Conservation (phyloP, 1,140 invertebrate species). For the Bursaphelenchus mucronatus region DNA sequence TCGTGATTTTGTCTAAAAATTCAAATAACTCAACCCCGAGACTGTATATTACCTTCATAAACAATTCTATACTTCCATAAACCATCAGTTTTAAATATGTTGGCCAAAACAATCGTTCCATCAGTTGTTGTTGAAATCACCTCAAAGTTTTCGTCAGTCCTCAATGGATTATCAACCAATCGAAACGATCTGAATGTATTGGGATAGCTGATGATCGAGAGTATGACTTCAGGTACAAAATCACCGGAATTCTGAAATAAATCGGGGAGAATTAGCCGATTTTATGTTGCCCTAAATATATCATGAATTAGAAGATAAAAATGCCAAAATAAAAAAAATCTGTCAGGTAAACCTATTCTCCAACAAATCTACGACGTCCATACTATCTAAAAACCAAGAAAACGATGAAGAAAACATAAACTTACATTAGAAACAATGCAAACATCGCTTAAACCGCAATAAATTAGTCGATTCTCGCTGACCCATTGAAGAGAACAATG, state of each 20-base stretch:
- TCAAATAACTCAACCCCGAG: background rate
- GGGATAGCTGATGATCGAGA: conserved; percentile 2
- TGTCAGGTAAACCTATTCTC: too few species aligned
- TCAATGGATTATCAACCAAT: background rate
- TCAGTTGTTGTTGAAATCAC: conserved; percentile 6
- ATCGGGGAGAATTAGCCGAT: background rate
- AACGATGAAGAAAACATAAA: background rate
- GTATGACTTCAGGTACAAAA: conserved; percentile 11
- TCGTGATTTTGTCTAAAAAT: conserved; percentile 1
- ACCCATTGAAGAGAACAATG: conserved; percentile 8
- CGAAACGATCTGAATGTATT: conserved; percentile 4
- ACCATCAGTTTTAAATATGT: background rate
- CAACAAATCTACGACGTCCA: too few species aligned
- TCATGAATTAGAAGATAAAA: too few species aligned
- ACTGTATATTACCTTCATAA: conserved; percentile 4
- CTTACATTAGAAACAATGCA: conserved; percentile 14
- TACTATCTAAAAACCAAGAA: too few species aligned
- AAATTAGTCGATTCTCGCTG: conserved; percentile 6
- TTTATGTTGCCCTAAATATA: too few species aligned
- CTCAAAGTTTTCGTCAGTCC: background rate
- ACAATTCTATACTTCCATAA: conserved; percentile 12
- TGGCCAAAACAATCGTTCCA: background rate
- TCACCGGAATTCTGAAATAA: conserved; percentile 9
- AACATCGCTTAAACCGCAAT: conserved; percentile 6
- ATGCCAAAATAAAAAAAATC: too few species aligned